These are phyloP conservation scores for Rhinolophus sinicus DNA, from an alignment of 2,113 vertebrate species.

Conservation along the genomic window DNA sequence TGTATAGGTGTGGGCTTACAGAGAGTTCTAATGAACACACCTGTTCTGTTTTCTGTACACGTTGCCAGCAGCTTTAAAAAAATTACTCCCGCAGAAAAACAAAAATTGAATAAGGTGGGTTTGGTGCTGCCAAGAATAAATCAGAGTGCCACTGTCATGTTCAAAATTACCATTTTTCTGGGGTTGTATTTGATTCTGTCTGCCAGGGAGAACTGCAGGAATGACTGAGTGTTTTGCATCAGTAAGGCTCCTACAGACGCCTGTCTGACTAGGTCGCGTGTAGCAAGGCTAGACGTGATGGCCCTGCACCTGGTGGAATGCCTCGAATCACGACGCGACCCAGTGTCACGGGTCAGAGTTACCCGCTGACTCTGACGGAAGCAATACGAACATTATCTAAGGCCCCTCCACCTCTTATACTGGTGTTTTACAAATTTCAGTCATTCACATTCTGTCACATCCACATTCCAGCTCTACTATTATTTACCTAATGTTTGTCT, in stretches of 20 bases:
- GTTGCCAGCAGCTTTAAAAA: not conserved
- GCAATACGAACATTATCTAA: not conserved
- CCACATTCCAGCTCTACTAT: not conserved
- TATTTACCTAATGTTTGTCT: not conserved
- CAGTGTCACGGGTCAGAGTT: not conserved
- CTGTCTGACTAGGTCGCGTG: not conserved
- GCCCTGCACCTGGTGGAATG: not conserved
- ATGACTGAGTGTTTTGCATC: no score
- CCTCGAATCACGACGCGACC: rapidly evolving
- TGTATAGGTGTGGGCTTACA: not conserved
- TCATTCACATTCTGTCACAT: not conserved
- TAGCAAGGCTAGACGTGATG: not conserved
- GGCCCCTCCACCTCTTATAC: no score
- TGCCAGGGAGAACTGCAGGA: not conserved
- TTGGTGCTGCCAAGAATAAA: not conserved
- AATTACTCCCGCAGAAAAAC: not conserved
- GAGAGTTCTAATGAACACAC: not conserved
- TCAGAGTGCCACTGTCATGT: not conserved
- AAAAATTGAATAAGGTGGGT: not conserved
- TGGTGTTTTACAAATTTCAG: not conserved
- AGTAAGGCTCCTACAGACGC: not conserved
- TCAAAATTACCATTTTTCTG: not conserved
- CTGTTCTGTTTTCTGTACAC: not conserved
- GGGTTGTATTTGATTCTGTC: not conserved
- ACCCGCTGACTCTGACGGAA: no score